phyloP scores from a whole-genome alignment of 2,888 invertebrate species.

The Sarcophaga subvicina region DNA sequence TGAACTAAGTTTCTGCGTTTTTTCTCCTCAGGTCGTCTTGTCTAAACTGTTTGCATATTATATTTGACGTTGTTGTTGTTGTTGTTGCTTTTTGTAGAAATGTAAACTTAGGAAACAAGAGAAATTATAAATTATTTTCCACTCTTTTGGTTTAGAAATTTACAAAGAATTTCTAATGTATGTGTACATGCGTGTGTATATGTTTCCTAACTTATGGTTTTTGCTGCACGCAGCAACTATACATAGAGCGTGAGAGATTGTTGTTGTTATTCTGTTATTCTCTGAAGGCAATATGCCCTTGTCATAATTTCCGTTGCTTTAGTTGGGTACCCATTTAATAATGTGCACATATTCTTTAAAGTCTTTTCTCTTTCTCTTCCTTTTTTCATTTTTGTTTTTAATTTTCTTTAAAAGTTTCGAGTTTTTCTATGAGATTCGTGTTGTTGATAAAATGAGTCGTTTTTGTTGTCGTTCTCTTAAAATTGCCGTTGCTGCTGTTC shows the following conservation, averaged over 20 bases:
- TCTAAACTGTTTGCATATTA: not conserved
- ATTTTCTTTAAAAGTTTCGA: not conserved
- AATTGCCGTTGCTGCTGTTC: not conserved
- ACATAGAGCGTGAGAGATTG: not conserved
- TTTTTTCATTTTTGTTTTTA: not conserved
- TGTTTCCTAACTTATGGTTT: no score
- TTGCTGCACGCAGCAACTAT: no score
- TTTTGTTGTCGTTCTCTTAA: not conserved
- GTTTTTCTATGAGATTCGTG: not conserved
- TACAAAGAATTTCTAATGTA: no score
- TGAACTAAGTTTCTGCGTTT: not conserved
- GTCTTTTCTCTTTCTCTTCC: not conserved
- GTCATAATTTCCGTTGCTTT: conserved; percentile 12
- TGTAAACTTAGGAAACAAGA: not conserved
- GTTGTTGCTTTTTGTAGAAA: not conserved
- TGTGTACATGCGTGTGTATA: no score
- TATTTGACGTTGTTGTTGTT: not conserved
- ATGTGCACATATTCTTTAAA: not conserved
- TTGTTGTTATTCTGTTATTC: not conserved
- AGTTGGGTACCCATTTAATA: not conserved
- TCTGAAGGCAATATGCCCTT: conserved; percentile 1
- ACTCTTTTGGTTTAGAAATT: not conserved
- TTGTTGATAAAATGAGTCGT: not conserved
- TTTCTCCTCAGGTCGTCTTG: no score
- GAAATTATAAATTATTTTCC: not conserved